Percentiles rank a stretch among this genome's conserved stretches.
These are phyloP conservation scores for Lasioglossum malachurum DNA, from an alignment of 2,888 invertebrate species.

Conservation along the genomic window DNA sequence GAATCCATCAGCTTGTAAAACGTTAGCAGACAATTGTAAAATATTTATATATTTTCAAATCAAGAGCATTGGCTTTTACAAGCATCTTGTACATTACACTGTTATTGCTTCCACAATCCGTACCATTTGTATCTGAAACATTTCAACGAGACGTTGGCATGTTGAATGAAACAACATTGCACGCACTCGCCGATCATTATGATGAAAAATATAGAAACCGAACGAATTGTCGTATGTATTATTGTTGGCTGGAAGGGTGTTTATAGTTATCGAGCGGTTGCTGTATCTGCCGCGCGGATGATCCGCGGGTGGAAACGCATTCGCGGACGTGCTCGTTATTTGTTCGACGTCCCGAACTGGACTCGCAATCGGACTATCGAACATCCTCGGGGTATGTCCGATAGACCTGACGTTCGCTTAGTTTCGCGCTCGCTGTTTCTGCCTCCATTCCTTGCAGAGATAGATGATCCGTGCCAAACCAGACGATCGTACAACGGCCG, in stretches of 20 bases:
- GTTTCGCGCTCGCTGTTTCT: conserved; percentile 36
- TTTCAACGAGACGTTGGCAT: neutral
- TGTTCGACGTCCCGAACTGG: conserved; percentile 44
- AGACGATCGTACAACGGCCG: conserved; percentile 14
- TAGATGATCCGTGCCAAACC: conserved; percentile 38
- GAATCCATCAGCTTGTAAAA: neutral
- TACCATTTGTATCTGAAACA: neutral
- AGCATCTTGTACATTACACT: neutral
- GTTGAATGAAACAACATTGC: no score
- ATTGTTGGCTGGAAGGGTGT: neutral
- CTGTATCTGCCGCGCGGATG: neutral
- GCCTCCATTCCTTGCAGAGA: conserved; percentile 44
- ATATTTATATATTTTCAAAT: no score
- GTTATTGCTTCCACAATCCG: neutral
- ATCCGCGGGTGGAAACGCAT: neutral
- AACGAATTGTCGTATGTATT: neutral
- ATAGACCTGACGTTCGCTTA: conserved; percentile 66
- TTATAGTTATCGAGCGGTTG: neutral
- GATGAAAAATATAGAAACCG: neutral
- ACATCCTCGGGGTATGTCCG: conserved; percentile 66
- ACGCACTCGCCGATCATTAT: neutral
- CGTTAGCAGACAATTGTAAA: neutral
- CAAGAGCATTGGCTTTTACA: no score
- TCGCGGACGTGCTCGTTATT: conserved; percentile 42
- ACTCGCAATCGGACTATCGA: conserved; percentile 62